Percentiles rank a stretch among this genome's conserved stretches.
Conservation (phyloP, 2,113 vertebrate genomes). For the Glaucomys volans region DNA sequence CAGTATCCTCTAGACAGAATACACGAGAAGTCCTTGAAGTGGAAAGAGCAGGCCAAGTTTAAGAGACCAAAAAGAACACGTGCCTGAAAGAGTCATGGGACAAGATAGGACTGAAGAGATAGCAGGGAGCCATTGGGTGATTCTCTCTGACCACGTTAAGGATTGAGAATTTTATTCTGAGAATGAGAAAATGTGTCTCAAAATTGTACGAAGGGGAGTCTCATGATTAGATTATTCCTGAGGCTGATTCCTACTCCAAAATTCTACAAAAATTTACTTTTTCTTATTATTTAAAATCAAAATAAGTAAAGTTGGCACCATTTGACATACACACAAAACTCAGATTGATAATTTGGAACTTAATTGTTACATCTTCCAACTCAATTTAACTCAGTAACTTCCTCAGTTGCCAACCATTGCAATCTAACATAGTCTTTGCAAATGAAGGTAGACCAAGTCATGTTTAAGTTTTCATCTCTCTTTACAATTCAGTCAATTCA, state of each 20-base stretch:
- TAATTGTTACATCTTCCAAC: neutral
- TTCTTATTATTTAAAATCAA: neutral
- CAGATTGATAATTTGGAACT: neutral
- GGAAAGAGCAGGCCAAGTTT: neutral
- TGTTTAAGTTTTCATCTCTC: neutral
- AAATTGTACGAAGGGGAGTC: neutral
- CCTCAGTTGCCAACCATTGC: neutral
- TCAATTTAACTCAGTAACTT: constrained; percentile 38
- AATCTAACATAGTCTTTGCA: neutral
- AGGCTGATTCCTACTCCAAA: neutral
- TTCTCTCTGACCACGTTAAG: neutral
- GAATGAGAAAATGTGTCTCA: neutral
- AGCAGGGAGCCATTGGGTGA: accelerated
- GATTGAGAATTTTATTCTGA: neutral
- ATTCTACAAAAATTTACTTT: neutral
- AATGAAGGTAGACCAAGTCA: neutral
- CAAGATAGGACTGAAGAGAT: neutral
- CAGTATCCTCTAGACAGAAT: neutral
- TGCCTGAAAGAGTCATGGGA: accelerated
- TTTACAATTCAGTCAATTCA: neutral
- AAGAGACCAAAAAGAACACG: neutral
- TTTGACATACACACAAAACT: neutral
- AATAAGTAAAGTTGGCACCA: neutral
- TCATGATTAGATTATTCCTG: neutral
- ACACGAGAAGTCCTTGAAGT: neutral